Conservation (phyloP, 1,140 invertebrate species). For the Coenobita brevimanus region DNA sequence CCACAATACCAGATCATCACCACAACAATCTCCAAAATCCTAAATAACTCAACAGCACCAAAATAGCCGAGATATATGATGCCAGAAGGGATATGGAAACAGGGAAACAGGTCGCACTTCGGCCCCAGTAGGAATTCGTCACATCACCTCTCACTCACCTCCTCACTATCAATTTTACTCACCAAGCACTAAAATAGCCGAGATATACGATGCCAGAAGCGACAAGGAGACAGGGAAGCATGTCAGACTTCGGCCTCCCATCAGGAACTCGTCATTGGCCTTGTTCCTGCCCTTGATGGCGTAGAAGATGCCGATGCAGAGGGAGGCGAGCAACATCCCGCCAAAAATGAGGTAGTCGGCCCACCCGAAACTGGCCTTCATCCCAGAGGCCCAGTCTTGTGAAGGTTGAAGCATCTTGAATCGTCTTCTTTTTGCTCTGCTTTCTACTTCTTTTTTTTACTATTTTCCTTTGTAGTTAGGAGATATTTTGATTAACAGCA, state of each 20-base stretch:
- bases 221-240: conserved; percentile 87
- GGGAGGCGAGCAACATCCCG: conserved; percentile 79
- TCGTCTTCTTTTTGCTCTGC: too few species aligned
- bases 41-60: too few species aligned
- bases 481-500: too few species aligned
- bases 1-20: too few species aligned
- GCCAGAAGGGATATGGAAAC: conserved; percentile 78
- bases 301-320: conserved; percentile 86
- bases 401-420: conserved; percentile 11
- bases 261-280: conserved; percentile 88
- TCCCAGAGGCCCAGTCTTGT: not conserved
- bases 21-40: too few species aligned
- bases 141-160: not conserved
- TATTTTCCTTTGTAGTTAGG: too few species aligned
- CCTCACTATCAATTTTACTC: conserved; percentile 76
- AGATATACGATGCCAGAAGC: conserved; percentile 72
- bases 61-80: conserved; percentile 95
- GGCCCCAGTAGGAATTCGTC: not conserved
- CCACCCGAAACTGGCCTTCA: conserved; percentile 71
- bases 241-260: conserved; percentile 85
- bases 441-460: too few species aligned
- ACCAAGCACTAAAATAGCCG: conserved; percentile 84
- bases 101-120: not conserved
- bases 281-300: conserved; percentile 89
- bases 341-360: conserved; percentile 81